Evolutionary conservation across 2,888 invertebrate species (phyloP), one percentile per base, ranked within the genome.

Genomic region (Tetropium fuscum): DNA sequence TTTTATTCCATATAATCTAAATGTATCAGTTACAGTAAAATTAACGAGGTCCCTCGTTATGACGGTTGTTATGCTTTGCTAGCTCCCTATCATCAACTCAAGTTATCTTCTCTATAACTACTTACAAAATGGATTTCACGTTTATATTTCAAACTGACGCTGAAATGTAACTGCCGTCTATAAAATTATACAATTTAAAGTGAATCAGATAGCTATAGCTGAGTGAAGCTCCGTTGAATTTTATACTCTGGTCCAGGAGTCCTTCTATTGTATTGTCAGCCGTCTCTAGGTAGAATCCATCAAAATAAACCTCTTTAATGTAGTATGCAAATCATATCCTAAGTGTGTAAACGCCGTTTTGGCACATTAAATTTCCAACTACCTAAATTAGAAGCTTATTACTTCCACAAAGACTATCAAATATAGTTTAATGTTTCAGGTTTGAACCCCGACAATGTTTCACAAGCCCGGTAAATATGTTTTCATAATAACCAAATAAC

Each of bases 271-370:
- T 30, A 45, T 40, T 30, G 45, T 45, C 15, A 40, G 54, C 54
- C 25, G 47, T 55, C 45, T 47, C 54, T 38, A 38, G 45, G 45
- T 47, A 47, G 38, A 38, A 55, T 55, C 36, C 56, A 38, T 43
- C 48, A 16, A 32, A 3, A 20, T 25, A 43, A 34, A 49, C 18
- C 15, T 43, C 36, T 44, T 57, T 49, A 57, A 43, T 57, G 49
- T 30, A 49, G 20, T 43, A 56, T 56, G 55, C 41, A 56, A 47
- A 56, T 56, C 41, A 34, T 56, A 32, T 41, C 22, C 18, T 30
- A 38, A 56, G 47, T 32, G 15, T 22, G 41, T 40, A 45, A 41
- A 27, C 40, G 22, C 27, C 47, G 47, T 44, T 43, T 54, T 34
- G 25, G 16, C 36, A 25, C 22, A 44, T 38, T 44, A 44, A 54